Evolutionary conservation across 2,113 vertebrate species (phyloP).

Genomic region (Cavia aperea): DNA sequence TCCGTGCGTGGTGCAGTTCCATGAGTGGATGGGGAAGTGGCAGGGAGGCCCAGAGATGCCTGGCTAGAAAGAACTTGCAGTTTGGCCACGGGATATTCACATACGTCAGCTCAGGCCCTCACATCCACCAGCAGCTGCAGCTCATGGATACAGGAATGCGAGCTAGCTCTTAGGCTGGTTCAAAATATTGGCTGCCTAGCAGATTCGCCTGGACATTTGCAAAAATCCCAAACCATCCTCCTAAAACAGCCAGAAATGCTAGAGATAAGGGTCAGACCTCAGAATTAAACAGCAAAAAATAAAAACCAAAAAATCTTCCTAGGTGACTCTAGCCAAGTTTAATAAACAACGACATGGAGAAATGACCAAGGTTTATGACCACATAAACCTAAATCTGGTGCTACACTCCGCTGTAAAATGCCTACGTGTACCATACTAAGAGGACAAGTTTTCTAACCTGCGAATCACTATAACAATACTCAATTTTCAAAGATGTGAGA

Average conservation of each 20-base stretch:
- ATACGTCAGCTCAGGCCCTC: neutral
- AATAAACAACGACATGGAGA: neutral
- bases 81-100: neutral
- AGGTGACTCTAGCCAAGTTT: neutral
- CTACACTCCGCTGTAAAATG: neutral
- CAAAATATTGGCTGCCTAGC: neutral
- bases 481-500: neutral
- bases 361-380: neutral
- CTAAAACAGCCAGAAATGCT: neutral
- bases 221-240: neutral
- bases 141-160: neutral
- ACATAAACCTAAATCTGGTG: conserved; percentile 1
- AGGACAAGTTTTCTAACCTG: neutral
- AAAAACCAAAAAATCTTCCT: neutral
- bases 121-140: neutral
- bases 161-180: fast-evolving
- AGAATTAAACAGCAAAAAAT: neutral
- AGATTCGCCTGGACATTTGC: neutral
- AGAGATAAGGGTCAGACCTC: neutral
- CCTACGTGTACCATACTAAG: neutral
- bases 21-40: neutral
- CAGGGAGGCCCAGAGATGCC: neutral
- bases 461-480: neutral
- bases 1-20: neutral
- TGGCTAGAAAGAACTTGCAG: neutral